Evolutionary conservation across 2,888 invertebrate genomes (phyloP).

Genomic region (Buathra laborator): DNA sequence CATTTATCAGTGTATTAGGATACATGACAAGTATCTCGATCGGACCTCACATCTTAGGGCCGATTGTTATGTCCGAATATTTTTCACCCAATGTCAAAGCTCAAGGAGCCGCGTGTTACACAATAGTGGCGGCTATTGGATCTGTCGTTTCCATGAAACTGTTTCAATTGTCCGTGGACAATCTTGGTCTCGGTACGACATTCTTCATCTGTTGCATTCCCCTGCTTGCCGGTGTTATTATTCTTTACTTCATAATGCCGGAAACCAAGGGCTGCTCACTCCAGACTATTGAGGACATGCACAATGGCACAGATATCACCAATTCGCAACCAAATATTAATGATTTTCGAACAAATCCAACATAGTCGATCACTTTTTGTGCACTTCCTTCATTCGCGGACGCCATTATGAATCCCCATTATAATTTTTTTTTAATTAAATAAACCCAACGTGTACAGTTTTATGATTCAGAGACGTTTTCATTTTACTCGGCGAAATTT

Average conservation of each 20-base stretch:
- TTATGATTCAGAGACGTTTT: no score
- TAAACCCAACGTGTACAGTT: no score
- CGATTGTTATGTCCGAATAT: conserved; percentile 67
- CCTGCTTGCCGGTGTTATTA: conserved; percentile 26
- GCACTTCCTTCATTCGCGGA: no score
- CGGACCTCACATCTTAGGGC: conserved; percentile 63
- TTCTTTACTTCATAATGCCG: conserved; percentile 58
- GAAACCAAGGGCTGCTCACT: conserved; percentile 58
- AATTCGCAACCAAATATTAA: neutral
- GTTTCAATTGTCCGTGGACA: conserved; percentile 46
- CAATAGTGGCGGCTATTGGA: neutral
- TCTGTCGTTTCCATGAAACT: conserved; percentile 10
- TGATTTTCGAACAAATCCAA: neutral
- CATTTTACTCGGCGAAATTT: neutral
- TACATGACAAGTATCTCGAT: conserved; percentile 24
- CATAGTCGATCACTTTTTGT: no score
- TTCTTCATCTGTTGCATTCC: conserved; percentile 54
- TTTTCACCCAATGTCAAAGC: conserved; percentile 67
- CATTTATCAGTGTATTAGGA: conserved; percentile 1
- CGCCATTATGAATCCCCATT: no score
- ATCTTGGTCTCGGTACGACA: conserved; percentile 35
- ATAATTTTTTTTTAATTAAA: no score
- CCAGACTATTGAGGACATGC: conserved; percentile 8
- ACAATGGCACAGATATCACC: neutral
- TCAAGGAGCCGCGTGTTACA: conserved; percentile 55